Evolutionary conservation across 2,113 vertebrate genomes (phyloP), one percentile per base, ranked within the genome.

Genomic region (Alosa alosa): DNA sequence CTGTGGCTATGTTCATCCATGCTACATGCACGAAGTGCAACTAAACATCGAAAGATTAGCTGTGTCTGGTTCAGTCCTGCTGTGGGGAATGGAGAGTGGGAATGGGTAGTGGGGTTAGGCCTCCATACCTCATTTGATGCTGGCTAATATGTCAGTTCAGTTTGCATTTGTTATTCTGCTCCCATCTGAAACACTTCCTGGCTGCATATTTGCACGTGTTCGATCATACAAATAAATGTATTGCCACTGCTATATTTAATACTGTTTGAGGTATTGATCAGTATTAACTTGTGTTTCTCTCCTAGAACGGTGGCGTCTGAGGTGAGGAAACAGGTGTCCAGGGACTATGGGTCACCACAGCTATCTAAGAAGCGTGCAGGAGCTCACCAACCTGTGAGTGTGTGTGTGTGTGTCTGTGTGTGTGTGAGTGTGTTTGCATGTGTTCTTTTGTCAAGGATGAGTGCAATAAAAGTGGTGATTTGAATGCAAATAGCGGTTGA

Each of bases 251-350:
- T 10, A 13, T 49, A 49, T 8, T 49, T 13, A 49, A 55, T 15
- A 55, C 15, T 55, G 52, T 55, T 13, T 13, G 64, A 31, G 9
- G 31, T 72, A 6, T 72, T 13, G 64, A 31, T 6, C 36, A 13
- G 72, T 78, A 5, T 39, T 39, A 3, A 36, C n/a, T 31, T 72
- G 6, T 72, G 72, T 39, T 78, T 52, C 22, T 55, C 8, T 82
- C 11, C 6, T 88, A 98, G 97, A 92, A 98, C 96, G 0, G 95
- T 97, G 88, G 97, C 97, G 6, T 93, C 97, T 3, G 97, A 98
- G 89, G 96, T 98, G 86, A 94, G 97, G 89, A 98, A 97, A 87
- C 97, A 98, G 90, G 96, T 98, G 75, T 96, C 96, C 85, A 93
- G 96, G 89, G 97, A 98, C 20, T 97, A 96, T 88, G 95, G 95